Percentiles rank a stretch among this genome's conserved stretches.
phyloP scores from a whole-genome alignment of 2,888 invertebrate species.

The Allacma fusca region DNA sequence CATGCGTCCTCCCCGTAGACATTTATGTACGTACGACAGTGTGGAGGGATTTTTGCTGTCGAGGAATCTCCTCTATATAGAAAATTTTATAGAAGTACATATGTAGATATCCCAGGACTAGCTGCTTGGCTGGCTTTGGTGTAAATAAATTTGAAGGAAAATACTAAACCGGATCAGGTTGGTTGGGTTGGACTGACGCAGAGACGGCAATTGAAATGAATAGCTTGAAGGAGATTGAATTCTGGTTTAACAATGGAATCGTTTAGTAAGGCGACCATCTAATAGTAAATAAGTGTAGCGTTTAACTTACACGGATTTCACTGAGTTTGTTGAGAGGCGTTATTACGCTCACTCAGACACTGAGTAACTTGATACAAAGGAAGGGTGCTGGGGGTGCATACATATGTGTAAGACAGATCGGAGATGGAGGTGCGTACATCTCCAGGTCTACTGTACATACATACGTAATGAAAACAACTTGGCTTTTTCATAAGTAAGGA shows the following conservation, averaged over 20 bases:
- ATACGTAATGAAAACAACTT: not conserved
- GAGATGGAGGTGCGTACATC: not conserved
- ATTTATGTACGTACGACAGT: no score
- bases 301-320: constrained; percentile 28
- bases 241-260: constrained; percentile 44
- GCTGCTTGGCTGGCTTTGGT: constrained; percentile 5
- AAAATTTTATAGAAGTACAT: no score
- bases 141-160: constrained; percentile 33
- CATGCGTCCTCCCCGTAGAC: not conserved
- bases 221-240: constrained; percentile 42
- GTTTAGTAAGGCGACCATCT: constrained; percentile 40
- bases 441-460: not conserved
- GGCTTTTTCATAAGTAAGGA: not conserved
- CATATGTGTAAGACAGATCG: not conserved
- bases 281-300: constrained; percentile 33
- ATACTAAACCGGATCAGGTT: constrained; percentile 38
- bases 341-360: constrained; percentile 11
- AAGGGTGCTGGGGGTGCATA: not conserved
- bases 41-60: no score
- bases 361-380: constrained; percentile 2
- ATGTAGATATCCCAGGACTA: not conserved
- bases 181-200: constrained; percentile 24
- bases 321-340: constrained; percentile 29
- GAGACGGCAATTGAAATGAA: constrained; percentile 43
- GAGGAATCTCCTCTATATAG: no score